Evolutionary conservation across 2,797 vertebrate species (phyloP), one percentile per base, ranked within the genome.

Genomic region (Enteromius anoplus): DNA sequence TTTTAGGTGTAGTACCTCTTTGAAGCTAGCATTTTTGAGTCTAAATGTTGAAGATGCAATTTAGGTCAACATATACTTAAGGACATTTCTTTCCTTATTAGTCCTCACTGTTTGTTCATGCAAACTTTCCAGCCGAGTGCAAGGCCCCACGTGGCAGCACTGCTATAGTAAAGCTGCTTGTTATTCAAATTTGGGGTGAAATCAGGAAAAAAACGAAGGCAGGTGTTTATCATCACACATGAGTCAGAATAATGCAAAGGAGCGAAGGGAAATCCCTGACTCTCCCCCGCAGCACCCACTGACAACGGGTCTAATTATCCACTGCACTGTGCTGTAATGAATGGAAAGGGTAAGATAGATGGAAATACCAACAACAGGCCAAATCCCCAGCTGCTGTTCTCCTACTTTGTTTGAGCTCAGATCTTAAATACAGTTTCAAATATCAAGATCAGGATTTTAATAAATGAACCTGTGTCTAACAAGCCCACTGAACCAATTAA

Each of bases 231-330:
- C 77, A 81, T 84, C 81, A 81, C 73, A 68, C 71, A 87, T 87
- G 84, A 89, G 86, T 88, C 87, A 86, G 87, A 89, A 82, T 80
- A 75, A 85, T 88, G 84, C 75, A 85, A 80, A 87, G 12, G 45
- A 40, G 23, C 5, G 14, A 23, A 86, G 87, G 86, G 84, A 32
- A 73, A 86, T 81, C 88, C 86, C 87, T 69, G 32, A 26, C 34
- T 53, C 26, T 80, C 42, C 82, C 82, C 72, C 53, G 37, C 10
- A 29, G 19, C 80, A 53, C 66, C 60, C 58, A 62, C 62, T 75
- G 64, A 58, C 3, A 11, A 68, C 5, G 19, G 11, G 60, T 80
- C 23, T 26, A 14, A 6, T 45, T 75, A 71, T 82, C 65, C 80
- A 40, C 78, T 34, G 69, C n/a, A 21, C 37, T 32, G 53, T 34